Evolutionary conservation across 2,113 vertebrate species (phyloP).

Genomic region (Malurus elegans): DNA sequence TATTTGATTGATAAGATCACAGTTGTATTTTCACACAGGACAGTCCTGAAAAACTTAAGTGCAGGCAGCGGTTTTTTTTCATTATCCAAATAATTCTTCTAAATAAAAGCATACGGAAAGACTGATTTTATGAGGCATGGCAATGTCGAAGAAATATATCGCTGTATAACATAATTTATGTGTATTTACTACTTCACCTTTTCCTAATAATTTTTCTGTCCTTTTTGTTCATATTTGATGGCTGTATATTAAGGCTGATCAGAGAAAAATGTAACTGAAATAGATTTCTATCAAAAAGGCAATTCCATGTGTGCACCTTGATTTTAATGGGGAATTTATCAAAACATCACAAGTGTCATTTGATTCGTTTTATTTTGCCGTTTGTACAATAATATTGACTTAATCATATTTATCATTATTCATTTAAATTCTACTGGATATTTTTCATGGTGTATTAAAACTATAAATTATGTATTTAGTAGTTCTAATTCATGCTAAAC

Average conservation of each 20-base stretch:
- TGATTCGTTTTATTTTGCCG: background rate
- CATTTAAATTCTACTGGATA: background rate
- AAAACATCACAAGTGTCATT: background rate
- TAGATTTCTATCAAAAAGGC: background rate
- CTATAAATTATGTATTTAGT: background rate
- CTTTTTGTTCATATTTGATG: background rate
- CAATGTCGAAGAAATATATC: background rate
- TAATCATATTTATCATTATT: background rate
- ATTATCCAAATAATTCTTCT: background rate
- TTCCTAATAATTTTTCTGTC: background rate
- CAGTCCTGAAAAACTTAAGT: background rate
- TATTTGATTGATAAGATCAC: background rate
- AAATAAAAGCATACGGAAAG: background rate
- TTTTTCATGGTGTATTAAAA: background rate
- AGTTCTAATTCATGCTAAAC: background rate
- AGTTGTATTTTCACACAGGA: background rate
- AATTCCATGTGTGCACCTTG: accelerated
- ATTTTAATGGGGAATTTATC: background rate
- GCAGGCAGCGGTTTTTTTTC: background rate
- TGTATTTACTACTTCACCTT: background rate
- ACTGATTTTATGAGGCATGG: background rate
- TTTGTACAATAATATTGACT: background rate
- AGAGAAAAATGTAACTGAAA: background rate
- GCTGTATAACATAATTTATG: background rate
- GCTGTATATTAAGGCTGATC: background rate